Base-by-base conservation (phyloP, 2,888 invertebrate genomes). In the Drosophila niveifrons region DNA sequence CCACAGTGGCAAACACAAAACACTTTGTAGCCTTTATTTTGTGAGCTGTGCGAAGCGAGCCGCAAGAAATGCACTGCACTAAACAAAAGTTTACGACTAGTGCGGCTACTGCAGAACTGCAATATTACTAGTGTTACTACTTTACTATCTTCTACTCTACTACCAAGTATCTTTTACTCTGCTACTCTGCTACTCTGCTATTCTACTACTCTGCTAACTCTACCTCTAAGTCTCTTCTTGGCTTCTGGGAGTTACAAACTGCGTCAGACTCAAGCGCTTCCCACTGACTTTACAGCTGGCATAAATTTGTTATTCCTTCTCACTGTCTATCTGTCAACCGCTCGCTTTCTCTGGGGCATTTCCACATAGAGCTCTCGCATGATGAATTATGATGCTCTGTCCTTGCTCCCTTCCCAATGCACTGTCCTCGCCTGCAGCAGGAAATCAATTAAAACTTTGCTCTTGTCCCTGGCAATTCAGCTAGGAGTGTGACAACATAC, bases 361-460 rank as follows among this genome's bases (percentile, higher is more conserved):
- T 47, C 15, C 29, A 29, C 53, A 43, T 43, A 15, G 41, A 41
- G 13, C 29, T 28, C 28, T 48, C 47, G 10, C 47, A 48, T 65
- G 71, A 63, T 75, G 69, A 59, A 78, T 82, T 71, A 73, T 75
- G 71, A 67, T 76, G 77, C 66, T 50, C 55, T 8, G 39, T 28
- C 34, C 0, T 6, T 23, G 23, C 23, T 43, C 11, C 41, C 43
- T 23, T 23, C 9, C 36, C 4, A 34, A 34, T 67, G 63, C 74
- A 55, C 47, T 50, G 62, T 53, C 39, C 50, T 72, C 28, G 23
- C 23, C 9, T 44, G 29, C 48, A 65, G 75, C 83, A 85, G 82
- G 85, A 88, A 84, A 84, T 84, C 83, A 84, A 84, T 84, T 84
- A 84, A 88, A 84, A 84, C 75, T 84, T 84, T 82, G 50, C 76